These are phyloP conservation scores for Myotis davidii DNA, from an alignment of 2,113 vertebrate species.

Conservation along the genomic window DNA sequence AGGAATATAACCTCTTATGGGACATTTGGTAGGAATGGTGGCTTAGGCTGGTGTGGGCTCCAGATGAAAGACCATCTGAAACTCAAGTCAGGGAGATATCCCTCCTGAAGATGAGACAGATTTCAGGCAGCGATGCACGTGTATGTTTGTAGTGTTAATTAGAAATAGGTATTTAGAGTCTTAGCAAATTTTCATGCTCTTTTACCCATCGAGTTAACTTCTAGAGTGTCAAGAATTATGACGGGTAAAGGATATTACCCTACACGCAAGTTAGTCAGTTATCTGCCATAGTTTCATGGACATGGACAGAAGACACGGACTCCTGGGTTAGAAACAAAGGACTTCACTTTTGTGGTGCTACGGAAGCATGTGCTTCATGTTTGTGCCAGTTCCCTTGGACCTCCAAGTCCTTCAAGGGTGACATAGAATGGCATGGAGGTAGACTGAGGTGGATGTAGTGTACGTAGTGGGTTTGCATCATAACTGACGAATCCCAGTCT, in stretches of 20 bases:
- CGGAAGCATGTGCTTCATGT: neutral
- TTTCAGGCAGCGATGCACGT: neutral
- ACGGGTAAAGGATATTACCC: neutral
- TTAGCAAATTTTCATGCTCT: neutral
- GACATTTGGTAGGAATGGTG: neutral
- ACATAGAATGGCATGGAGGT: neutral
- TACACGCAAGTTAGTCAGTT: neutral
- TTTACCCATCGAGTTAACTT: neutral
- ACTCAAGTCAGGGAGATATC: neutral
- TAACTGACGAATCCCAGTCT: neutral
- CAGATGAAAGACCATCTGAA: neutral
- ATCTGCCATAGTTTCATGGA: neutral
- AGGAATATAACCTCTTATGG: neutral
- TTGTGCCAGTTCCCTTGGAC: neutral
- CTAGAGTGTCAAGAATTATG: neutral
- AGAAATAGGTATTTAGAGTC: neutral
- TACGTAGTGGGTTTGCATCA: neutral
- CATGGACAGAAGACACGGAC: neutral
- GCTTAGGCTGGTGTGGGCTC: neutral
- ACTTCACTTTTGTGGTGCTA: neutral
- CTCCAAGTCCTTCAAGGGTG: neutral
- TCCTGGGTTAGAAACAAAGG: neutral
- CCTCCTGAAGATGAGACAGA: neutral
- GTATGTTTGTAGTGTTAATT: neutral
- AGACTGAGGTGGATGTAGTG: neutral